A percentile compares a stretch with the other conserved stretches of the same genome.
phyloP scores from a whole-genome alignment of 2,797 vertebrate species.

The Sebastes itinus region DNA sequence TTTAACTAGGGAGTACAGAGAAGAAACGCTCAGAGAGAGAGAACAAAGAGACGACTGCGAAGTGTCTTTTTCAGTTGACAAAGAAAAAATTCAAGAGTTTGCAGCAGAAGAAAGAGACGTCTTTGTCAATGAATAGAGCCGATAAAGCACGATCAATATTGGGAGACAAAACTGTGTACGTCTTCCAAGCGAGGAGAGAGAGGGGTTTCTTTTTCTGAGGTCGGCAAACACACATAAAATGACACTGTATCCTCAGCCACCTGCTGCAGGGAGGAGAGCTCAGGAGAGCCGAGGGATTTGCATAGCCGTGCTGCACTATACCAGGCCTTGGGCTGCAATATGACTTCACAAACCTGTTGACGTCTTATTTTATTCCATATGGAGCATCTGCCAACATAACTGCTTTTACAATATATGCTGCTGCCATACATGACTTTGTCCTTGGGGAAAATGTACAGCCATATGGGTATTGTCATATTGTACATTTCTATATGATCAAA shows the following conservation, averaged over 20 bases:
- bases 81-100: neutral
- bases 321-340: conserved; percentile 31
- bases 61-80: neutral
- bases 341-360: conserved; percentile 27
- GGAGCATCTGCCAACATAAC: neutral
- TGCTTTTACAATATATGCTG: neutral
- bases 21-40: neutral
- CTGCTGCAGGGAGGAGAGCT: conserved; percentile 15
- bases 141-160: neutral
- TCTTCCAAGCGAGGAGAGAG: neutral
- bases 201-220: conserved; percentile 24
- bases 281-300: conserved; percentile 24
- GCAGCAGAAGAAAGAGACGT: neutral
- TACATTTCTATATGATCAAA: neutral
- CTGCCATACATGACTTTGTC: neutral
- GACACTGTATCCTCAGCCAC: conserved; percentile 19
- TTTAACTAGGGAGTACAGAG: neutral
- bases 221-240: conserved; percentile 10
- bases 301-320: conserved; percentile 27
- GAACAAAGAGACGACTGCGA: neutral
- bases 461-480: neutral
- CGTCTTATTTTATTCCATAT: conserved; percentile 7
- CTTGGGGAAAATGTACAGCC: neutral
- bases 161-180: neutral
- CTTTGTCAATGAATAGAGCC: neutral